Evolutionary conservation across 92 coral and sea anemone genomes (phyloP).

Genomic region (Parazoanthus swiftii): DNA sequence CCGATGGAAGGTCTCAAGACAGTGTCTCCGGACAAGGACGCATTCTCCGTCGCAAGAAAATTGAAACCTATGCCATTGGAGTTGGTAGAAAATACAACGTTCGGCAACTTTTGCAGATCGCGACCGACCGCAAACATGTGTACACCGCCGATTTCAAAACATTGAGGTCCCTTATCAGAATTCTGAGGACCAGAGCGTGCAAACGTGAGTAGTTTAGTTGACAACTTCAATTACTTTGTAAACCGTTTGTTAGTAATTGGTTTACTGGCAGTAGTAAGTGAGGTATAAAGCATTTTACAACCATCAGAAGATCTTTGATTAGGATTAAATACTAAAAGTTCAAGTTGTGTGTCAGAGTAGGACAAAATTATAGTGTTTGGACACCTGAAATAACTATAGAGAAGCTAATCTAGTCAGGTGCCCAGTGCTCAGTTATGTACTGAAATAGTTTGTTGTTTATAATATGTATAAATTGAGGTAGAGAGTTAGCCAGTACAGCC

Average conservation of each 20-base stretch:
- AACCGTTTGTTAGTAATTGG: not conserved
- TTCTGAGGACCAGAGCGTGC: conserved; percentile 67
- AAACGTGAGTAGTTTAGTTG: conserved; percentile 38
- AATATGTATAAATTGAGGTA: no score
- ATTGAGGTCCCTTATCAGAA: conserved; percentile 53
- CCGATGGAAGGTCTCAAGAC: conserved; percentile 76
- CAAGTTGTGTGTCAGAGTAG: no score
- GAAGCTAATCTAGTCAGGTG: no score
- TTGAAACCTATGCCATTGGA: conserved; percentile 59
- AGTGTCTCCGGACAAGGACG: conserved; percentile 48
- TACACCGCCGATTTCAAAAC: conserved; percentile 78
- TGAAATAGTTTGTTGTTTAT: no score
- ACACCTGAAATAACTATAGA: no score
- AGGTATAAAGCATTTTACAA: not conserved
- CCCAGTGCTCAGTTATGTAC: no score
- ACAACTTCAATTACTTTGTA: not conserved
- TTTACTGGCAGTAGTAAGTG: not conserved
- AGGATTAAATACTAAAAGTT: no score
- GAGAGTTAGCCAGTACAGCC: no score
- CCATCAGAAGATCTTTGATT: no score
- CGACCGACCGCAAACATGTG: conserved; percentile 71
- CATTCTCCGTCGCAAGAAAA: conserved; percentile 46
- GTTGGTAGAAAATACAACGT: conserved; percentile 66
- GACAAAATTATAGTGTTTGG: no score
- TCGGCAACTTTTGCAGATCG: conserved; percentile 64